These are phyloP conservation scores for Rotaria macrura DNA, from an alignment of 2,888 invertebrate genomes.

Conservation along the genomic window DNA sequence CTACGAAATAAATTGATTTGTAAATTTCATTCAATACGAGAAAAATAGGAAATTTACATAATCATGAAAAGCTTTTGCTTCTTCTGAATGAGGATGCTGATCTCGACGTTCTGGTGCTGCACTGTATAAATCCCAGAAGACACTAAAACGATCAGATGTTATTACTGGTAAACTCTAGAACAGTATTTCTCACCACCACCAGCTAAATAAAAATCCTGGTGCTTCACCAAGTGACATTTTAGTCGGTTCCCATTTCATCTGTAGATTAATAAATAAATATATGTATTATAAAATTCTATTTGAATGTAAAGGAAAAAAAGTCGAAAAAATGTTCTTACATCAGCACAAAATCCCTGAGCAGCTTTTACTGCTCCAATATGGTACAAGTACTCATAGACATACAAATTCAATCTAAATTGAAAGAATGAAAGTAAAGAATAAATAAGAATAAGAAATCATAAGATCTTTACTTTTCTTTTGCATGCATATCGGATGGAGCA, in stretches of 20 bases:
- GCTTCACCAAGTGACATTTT: conserved; percentile 88
- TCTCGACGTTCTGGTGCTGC: conserved; percentile 96
- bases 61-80: conserved; percentile 98
- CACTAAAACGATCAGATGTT: conserved; percentile 55
- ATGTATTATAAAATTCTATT: not conserved
- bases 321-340: conserved; percentile 55
- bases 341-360: conserved; percentile 96
- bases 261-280: too few relatives aligned
- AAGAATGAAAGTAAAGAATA: not conserved
- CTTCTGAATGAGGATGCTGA: conserved; percentile 94
- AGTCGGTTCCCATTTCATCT: conserved; percentile 98
- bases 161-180: conserved; percentile 24
- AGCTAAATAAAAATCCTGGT: conserved; percentile 93
- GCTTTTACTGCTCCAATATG: conserved; percentile 98
- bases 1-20: not conserved
- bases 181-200: conserved; percentile 77
- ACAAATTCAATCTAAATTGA: conserved; percentile 71
- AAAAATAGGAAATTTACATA: conserved; percentile 60
- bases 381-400: conserved; percentile 97
- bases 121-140: conserved; percentile 99
- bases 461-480: conserved; percentile 77
- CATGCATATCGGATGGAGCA: conserved; percentile 95
- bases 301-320: not conserved
- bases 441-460: conserved; percentile 24
- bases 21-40: not conserved